Evolutionary conservation across 2,888 invertebrate genomes (phyloP), one percentile per base, ranked within the genome.

Genomic region (Pemphredon lugubris): DNA sequence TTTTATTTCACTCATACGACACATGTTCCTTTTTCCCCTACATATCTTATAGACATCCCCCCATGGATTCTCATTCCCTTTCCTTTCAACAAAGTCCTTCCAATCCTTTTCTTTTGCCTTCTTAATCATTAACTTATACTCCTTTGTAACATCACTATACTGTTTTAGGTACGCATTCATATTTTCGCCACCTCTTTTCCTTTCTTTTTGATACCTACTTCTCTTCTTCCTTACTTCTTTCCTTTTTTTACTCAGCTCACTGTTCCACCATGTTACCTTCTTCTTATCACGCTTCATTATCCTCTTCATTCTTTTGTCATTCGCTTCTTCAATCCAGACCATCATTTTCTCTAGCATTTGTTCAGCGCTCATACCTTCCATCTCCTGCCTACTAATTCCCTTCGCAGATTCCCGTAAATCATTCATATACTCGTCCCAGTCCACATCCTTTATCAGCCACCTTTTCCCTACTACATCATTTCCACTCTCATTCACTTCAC

Each of bases 221-320:
- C 44, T 42, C 1, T n/a, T 21, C 32, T 30, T 55, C 2, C 50
- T 11, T 18, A 51, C 18, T 11, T 5, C 14, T 2, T 2, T 9
- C 20, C 40, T 58, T 5, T 45, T 11, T 0, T 6, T 37, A 0
- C 4, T 30, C 18, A 66, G 16, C 0, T 54, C 66, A 9, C 13
- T 2, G 5, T 39, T 48, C 59, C 59, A 66, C 66, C 66, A 64
- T 0, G 0, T 14, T 0, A 18, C 11, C 13, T 14, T 48, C n/a
- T 20, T 42, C 0, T 7, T 18, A 20, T 13, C 11, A 21, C 0
- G 1, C 2, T 14, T 0, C 5, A 1, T 11, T 0, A 0, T 32
- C 13, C 11, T 6, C 11, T 20, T 16, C 45, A 66, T n/a, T n/a
- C n/a, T n/a, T n/a, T n/a, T n/a, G n/a, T n/a, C n/a, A n/a, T n/a